Conservation (phyloP, 2,888 invertebrate species). For the Pharmacophagus antenor region DNA sequence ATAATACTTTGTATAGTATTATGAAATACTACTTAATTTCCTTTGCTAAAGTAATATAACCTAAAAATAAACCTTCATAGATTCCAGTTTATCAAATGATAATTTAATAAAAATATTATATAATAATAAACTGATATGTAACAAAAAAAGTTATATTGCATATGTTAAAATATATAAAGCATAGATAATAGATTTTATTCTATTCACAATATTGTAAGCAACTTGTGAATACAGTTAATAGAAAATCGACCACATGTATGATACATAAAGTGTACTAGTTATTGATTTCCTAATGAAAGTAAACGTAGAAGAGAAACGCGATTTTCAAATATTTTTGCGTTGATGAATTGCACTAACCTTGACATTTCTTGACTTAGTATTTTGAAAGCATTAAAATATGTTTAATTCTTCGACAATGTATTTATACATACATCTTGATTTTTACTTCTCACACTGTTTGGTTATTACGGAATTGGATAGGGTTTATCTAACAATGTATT, state of each 20-base stretch:
- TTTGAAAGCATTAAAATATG: slow-evolving; percentile 38
- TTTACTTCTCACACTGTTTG: neutral
- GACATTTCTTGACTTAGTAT: slow-evolving; percentile 60
- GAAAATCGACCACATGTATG: neutral
- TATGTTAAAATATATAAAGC: no score
- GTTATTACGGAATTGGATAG: neutral
- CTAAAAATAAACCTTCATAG: no score
- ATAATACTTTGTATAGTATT: no score
- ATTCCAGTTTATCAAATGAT: no score
- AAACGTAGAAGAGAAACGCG: slow-evolving; percentile 57
- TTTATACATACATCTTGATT: neutral
- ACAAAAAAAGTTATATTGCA: no score
- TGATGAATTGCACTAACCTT: slow-evolving; percentile 55
- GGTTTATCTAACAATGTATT: neutral
- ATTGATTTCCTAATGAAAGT: slow-evolving; percentile 57
- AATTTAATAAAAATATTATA: no score
- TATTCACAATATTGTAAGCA: neutral
- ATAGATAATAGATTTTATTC: no score
- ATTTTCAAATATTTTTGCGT: slow-evolving; percentile 45
- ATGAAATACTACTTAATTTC: no score
- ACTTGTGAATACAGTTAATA: neutral
- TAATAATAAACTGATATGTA: no score
- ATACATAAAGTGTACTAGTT: slow-evolving; percentile 32
- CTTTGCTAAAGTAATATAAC: no score
- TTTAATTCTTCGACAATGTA: neutral